Conservation (phyloP, 2,797 vertebrate species). For the Vespertilio murinus region DNA sequence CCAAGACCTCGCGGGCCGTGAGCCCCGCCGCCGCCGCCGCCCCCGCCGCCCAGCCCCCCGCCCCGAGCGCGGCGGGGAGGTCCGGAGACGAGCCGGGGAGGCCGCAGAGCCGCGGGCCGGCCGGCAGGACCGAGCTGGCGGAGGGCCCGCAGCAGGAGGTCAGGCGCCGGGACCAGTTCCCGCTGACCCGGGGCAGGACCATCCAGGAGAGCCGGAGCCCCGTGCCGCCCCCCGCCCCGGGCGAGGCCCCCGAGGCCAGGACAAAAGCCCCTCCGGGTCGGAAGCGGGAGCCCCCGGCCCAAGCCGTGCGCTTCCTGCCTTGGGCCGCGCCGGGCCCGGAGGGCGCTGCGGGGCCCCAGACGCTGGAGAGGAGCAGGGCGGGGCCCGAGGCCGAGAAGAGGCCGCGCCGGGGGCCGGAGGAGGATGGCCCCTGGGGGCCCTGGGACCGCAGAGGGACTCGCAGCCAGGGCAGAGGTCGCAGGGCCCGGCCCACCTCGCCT, state of each 20-base stretch:
- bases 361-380: conserved; percentile 81
- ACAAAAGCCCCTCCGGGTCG: conserved; percentile 77
- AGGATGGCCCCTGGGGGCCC: conserved; percentile 81
- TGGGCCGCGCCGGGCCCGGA: conserved; percentile 82
- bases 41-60: conserved; percentile 78
- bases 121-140: conserved; percentile 81
- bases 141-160: conserved; percentile 82
- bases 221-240: neutral
- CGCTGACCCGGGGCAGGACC: conserved; percentile 75
- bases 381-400: conserved; percentile 83
- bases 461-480: conserved; percentile 91
- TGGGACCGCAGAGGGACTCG: conserved; percentile 82
- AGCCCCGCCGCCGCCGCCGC: conserved; percentile 72
- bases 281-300: conserved; percentile 67
- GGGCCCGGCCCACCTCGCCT: conserved; percentile 92
- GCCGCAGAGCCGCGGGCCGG: conserved; percentile 54
- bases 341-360: conserved; percentile 78
- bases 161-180: conserved; percentile 87
- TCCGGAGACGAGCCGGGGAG: conserved; percentile 72
- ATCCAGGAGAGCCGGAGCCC: conserved; percentile 75
- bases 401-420: conserved; percentile 67
- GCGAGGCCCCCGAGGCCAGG: conserved; percentile 51
- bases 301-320: conserved; percentile 82
- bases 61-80: conserved; percentile 72
- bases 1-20: conserved; percentile 50